Conservation (phyloP, 2,888 invertebrate genomes). For the Octodonta nipae region DNA sequence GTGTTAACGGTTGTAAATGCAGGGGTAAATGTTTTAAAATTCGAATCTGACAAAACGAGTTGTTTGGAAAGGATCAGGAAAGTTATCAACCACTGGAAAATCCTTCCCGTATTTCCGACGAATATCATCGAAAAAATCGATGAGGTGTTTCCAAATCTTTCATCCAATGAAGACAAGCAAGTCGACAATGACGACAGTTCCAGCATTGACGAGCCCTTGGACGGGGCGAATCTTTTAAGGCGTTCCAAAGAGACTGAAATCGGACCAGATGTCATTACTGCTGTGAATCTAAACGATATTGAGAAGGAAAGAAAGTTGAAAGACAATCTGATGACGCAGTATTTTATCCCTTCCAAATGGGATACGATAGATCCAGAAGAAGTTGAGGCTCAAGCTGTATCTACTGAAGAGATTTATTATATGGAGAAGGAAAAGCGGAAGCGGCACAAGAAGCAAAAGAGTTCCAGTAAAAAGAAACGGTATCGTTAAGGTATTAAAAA, state of each 20-base stretch:
- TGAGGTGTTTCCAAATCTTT: constrained; percentile 6
- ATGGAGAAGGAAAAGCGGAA: constrained; percentile 36
- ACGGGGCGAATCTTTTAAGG: constrained; percentile 29
- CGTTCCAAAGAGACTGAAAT: constrained; percentile 20
- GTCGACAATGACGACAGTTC: constrained; percentile 28
- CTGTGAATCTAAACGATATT: constrained; percentile 3
- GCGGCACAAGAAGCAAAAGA: too few relatives aligned
- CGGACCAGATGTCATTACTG: constrained; percentile 16
- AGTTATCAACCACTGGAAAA: constrained; percentile 88
- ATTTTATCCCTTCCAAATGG: constrained; percentile 86
- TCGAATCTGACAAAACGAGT: too few relatives aligned
- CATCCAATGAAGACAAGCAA: background rate
- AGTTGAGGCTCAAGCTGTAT: constrained; percentile 64
- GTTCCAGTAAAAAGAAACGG: too few relatives aligned
- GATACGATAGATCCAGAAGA: constrained; percentile 82
- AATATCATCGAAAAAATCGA: constrained; percentile 7
- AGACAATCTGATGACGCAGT: constrained; percentile 22
- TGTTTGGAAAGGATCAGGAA: constrained; percentile 76
- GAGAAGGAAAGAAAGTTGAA: constrained; percentile 3
- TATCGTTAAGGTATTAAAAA: too few relatives aligned
- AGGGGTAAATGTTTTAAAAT: background rate
- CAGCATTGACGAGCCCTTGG: constrained; percentile 30
- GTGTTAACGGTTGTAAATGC: background rate
- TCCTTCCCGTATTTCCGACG: constrained; percentile 60
- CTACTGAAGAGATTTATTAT: constrained; percentile 71